phyloP scores from a whole-genome alignment of 2,888 invertebrate genomes.

The Andrena marginata region DNA sequence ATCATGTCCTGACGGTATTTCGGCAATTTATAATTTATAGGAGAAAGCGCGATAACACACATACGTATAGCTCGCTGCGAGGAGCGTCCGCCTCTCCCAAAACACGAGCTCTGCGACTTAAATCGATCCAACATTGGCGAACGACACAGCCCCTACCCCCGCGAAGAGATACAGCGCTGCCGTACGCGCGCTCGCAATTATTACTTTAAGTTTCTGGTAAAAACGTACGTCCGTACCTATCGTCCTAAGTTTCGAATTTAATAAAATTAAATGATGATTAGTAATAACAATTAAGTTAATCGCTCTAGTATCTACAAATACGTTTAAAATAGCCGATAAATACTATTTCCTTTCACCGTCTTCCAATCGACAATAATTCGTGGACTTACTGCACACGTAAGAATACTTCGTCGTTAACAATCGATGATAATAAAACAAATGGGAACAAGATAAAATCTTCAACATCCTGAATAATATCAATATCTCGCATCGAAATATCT shows the following conservation, averaged over 20 bases:
- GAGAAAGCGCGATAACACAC: conserved; percentile 77
- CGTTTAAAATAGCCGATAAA: conserved; percentile 37
- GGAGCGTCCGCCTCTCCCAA: conserved; percentile 64
- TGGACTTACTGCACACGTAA: not conserved
- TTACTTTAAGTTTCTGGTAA: conserved; percentile 59
- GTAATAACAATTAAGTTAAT: conserved; percentile 39
- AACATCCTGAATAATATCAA: conserved; percentile 22
- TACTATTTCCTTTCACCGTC: conserved; percentile 14
- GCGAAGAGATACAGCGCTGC: conserved; percentile 12
- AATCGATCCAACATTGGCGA: conserved; percentile 73
- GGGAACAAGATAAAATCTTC: conserved; percentile 44
- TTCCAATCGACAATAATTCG: conserved; percentile 12
- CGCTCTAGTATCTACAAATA: conserved; percentile 36
- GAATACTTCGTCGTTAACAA: conserved; percentile 30
- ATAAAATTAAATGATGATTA: conserved; percentile 45
- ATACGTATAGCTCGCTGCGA: conserved; percentile 67
- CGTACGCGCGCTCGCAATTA: conserved; percentile 24
- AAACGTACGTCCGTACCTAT: conserved; percentile 11
- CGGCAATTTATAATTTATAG: conserved; percentile 79
- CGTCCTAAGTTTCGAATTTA: conserved; percentile 27
- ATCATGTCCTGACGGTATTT: conserved; percentile 49
- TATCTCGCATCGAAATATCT: conserved; percentile 2
- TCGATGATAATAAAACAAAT: conserved; percentile 25
- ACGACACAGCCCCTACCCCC: conserved; percentile 7
- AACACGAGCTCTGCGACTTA: conserved; percentile 56